phyloP scores from a whole-genome alignment of 2,113 vertebrate genomes.

The Odontesthes bonariensis region DNA sequence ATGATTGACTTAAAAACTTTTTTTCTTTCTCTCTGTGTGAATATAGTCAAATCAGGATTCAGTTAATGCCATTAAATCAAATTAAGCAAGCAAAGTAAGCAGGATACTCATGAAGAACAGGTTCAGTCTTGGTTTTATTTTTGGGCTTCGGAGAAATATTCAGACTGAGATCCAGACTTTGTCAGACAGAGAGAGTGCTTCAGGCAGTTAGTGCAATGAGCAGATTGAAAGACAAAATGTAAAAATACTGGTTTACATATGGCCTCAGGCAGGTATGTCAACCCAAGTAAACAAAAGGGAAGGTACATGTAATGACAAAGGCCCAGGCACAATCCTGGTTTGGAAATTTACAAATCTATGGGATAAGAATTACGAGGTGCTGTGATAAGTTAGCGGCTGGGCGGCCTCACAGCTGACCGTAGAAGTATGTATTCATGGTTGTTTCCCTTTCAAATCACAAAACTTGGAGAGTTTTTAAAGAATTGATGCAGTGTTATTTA shows the following conservation, averaged over 20 bases:
- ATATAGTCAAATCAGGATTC: too few species aligned
- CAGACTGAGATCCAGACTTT: too few species aligned
- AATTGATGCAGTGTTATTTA: background rate
- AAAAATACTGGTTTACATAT: constrained; percentile 3
- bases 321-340: too few species aligned
- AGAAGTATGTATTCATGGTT: background rate
- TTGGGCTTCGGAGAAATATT: too few species aligned
- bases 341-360: too few species aligned
- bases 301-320: background rate
- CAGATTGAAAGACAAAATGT: background rate
- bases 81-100: too few species aligned
- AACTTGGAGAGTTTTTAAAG: background rate
- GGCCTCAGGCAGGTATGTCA: background rate
- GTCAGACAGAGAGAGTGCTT: background rate
- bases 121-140: too few species aligned
- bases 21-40: background rate
- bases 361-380: too few species aligned
- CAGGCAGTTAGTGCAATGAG: background rate
- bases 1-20: background rate
- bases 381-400: background rate
- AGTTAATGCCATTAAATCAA: too few species aligned
- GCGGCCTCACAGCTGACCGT: background rate
- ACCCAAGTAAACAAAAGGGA: background rate
- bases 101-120: too few species aligned
- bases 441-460: background rate